Evolutionary conservation across 2,797 vertebrate genomes (phyloP), one percentile per base, ranked within the genome.

Genomic region (Erithacus rubecula): DNA sequence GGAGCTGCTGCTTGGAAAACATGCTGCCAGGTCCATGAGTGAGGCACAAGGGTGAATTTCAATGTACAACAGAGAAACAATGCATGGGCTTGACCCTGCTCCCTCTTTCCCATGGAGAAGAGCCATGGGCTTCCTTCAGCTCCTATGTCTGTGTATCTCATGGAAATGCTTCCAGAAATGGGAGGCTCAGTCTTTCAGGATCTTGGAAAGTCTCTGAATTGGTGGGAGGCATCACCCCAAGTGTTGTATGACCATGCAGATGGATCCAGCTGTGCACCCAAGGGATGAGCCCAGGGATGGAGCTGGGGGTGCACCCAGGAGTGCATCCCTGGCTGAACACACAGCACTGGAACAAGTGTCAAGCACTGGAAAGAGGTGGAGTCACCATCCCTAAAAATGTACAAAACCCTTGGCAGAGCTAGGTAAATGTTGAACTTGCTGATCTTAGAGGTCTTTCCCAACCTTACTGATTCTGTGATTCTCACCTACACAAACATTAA

Each of bases 11-110:
- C 92, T 56, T 0, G 2, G 72, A 49, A 80, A 83, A 68, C 0
- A 0, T 0, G 2, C 37, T 67, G 52, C 75, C 75, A 56, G 71
- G 19, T 63, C 32, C 3, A 0, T 1, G 23, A 67, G 78, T 1
- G 5, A 79, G 68, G 39, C 64, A 62, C 13, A 1, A 10, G 26
- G 64, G 14, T 43, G 52, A 89, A 19, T 58, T 89, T 80, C 75
- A 85, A 12, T 2, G 12, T 5, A 12, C 16, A 6, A 3, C 27
- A 55, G 60, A 55, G 39, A 41, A 81, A 19, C 6, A 30, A 30
- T 6, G 9, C 37, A 37, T 1, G 4, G 32, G 26, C 29, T 60
- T 52, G 56, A 46, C 24, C 63, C 47, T 41, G 49, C 22, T 43
- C 30, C 49, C 37, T 74, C 63, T 23, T 55, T 39, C 55, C 41